These are phyloP conservation scores for Muraenolepis orangiensis DNA, from an alignment of 2,797 vertebrate species.

Conservation along the genomic window DNA sequence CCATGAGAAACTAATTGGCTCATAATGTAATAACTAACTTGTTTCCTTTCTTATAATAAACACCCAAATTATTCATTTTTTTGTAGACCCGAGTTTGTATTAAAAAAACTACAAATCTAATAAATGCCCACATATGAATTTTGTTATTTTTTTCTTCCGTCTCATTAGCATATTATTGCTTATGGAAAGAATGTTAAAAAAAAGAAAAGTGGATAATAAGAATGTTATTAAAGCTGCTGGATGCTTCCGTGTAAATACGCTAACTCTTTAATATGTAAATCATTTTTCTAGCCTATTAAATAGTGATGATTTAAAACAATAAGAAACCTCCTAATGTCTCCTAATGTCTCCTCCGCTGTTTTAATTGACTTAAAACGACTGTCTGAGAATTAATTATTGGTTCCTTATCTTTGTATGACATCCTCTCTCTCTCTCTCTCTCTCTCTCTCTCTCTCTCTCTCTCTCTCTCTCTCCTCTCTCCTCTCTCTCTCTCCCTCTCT, in stretches of 20 bases:
- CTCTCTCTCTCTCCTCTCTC: neutral
- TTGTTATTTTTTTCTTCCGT: too few relatives aligned
- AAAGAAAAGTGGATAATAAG: too few relatives aligned
- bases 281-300: constrained; percentile 56
- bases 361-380: constrained; percentile 47
- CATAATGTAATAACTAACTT: too few relatives aligned
- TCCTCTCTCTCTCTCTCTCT: constrained; percentile 11
- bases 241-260: constrained; percentile 51
- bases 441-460: neutral
- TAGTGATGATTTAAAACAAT: constrained; percentile 47
- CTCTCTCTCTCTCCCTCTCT: constrained; percentile 1
- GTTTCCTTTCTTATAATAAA: too few relatives aligned
- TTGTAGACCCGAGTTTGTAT: too few relatives aligned
- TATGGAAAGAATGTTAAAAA: constrained; percentile 7
- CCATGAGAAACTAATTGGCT: too few relatives aligned
- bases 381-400: constrained; percentile 41
- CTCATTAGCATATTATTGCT: too few relatives aligned
- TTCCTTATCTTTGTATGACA: constrained; percentile 22
- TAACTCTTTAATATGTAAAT: constrained; percentile 42
- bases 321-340: constrained; percentile 43
- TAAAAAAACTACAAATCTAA: too few relatives aligned
- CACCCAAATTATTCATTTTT: too few relatives aligned
- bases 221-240: too few relatives aligned
- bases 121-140: too few relatives aligned
- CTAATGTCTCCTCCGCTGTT: constrained; percentile 36